Percentiles rank a stretch among this genome's conserved stretches.
Evolutionary conservation across 2,888 invertebrate species (phyloP).

Genomic region (Platycheirus rosarum): DNA sequence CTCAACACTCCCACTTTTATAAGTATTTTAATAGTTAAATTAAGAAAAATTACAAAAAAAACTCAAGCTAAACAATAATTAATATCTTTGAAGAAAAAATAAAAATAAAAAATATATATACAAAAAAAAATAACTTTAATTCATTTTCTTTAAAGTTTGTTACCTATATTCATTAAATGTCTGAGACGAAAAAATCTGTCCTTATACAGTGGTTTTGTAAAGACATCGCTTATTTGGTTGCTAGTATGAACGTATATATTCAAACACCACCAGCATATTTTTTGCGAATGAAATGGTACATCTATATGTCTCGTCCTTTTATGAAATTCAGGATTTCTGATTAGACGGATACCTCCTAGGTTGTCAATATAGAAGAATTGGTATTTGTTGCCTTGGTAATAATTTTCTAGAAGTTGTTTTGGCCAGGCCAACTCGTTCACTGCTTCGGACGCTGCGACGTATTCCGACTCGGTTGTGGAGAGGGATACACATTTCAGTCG

Average conservation of each 20-base stretch:
- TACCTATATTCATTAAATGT: slow-evolving; percentile 13
- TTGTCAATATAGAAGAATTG: slow-evolving; percentile 7
- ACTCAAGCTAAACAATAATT: background rate
- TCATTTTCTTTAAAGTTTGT: background rate
- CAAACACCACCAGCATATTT: slow-evolving; percentile 9
- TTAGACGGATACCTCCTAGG: slow-evolving; percentile 14
- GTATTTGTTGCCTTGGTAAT: slow-evolving; percentile 9
- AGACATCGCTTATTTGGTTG: slow-evolving; percentile 17
- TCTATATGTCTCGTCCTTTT: slow-evolving; percentile 20
- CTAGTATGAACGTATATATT: slow-evolving; percentile 4
- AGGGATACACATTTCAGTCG: slow-evolving; percentile 47
- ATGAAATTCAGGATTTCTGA: slow-evolving; percentile 9
- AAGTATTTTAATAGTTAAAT: background rate
- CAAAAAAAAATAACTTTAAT: background rate
- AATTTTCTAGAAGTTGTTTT: slow-evolving; percentile 3
- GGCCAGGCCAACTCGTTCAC: slow-evolving; percentile 72
- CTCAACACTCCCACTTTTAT: slow-evolving; percentile 29
- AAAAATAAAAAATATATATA: too few relatives aligned
- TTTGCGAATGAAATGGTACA: slow-evolving; percentile 9
- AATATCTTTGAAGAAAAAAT: background rate
- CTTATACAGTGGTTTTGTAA: slow-evolving; percentile 12
- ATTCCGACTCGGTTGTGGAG: slow-evolving; percentile 78
- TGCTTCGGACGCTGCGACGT: slow-evolving; percentile 46
- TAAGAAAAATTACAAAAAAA: background rate
- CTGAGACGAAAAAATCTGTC: slow-evolving; percentile 15